Base-by-base conservation (phyloP, 2,113 vertebrate species). In the Atractosteus spatula region DNA sequence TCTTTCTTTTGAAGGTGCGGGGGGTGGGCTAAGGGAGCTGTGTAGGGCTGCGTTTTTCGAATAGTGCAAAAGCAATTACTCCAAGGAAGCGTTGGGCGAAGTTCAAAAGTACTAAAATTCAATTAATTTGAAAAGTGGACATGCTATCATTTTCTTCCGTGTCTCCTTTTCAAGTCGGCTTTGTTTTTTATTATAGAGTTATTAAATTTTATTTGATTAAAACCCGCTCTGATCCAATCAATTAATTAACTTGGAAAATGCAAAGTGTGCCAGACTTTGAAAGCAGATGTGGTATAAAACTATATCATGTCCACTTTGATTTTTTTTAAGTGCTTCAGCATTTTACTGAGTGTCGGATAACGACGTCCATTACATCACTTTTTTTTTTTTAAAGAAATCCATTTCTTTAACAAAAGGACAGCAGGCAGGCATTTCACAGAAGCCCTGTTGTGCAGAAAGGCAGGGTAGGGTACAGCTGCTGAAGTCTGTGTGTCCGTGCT, bases 121-220 rank as follows among this genome's bases (percentile, higher is more conserved):
- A 91, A 91, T 93, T 92, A 93, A 92, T 90, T 88, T 90, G 85
- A 89, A 85, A 91, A 93, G 87, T 92, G 89, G 89, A 91, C 89
- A 91, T 86, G 86, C 88, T 91, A 92, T 92, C 87, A 84, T 88
- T 90, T 87, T 80, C 84, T 45, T 81, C 83, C 68, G 73, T 87
- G 87, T 88, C 85, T 85, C 80, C 87, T 16, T 89, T 87, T 89
- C 88, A 90, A 89, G 84, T 88, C 84, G 80, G 84, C 76, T 86
- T 88, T 90, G 90, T 91, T 92, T 91, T 29, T 91, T 89, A 90
- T 88, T 90, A 84, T 84, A 83, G 82, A 89, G 88, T 89, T 92
- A 89, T 93, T 91, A 90, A 90, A 91, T 92, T 93, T 91, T 85
- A 89, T 91, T 93, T 91, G 89, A 92, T 92, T 91, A 92, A 91